Conservation (phyloP, 1,140 invertebrate genomes). For the Trigoniulus corallinus region DNA sequence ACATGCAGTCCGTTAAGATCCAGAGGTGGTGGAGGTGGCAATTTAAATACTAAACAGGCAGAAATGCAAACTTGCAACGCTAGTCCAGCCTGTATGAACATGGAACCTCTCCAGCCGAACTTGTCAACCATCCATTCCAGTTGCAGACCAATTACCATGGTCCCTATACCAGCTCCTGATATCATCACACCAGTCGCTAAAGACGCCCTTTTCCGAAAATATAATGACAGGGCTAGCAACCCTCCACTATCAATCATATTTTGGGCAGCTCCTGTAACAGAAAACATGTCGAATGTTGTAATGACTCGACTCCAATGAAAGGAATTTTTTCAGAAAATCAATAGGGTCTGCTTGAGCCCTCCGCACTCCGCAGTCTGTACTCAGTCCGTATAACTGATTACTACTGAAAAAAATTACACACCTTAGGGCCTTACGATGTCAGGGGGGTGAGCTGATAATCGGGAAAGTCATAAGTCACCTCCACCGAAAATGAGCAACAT, state of each 20-base stretch:
- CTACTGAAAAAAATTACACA: no score
- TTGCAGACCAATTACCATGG: slow-evolving; percentile 10
- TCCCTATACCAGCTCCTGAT: neutral
- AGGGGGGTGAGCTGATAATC: no score
- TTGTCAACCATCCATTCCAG: slow-evolving; percentile 21
- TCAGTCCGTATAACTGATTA: no score
- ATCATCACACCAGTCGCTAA: neutral
- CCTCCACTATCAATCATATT: neutral
- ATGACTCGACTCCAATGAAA: neutral
- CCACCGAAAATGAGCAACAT: no score
- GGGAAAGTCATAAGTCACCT: no score
- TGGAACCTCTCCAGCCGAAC: slow-evolving; percentile 31
- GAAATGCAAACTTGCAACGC: slow-evolving; percentile 20
- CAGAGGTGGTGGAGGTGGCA: no score
- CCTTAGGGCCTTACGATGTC: no score
- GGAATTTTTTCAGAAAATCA: neutral
- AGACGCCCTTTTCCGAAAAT: neutral
- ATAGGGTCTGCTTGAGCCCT: neutral
- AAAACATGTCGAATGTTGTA: neutral
- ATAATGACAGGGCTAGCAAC: neutral
- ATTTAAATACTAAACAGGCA: no score
- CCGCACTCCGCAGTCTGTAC: neutral
- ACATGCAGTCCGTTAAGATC: no score
- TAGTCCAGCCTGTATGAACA: slow-evolving; percentile 24
- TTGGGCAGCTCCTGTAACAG: neutral